Evolutionary conservation across 2,797 vertebrate genomes (phyloP), one percentile per base, ranked within the genome.

Genomic region (Gobionotothen gibberifrons): DNA sequence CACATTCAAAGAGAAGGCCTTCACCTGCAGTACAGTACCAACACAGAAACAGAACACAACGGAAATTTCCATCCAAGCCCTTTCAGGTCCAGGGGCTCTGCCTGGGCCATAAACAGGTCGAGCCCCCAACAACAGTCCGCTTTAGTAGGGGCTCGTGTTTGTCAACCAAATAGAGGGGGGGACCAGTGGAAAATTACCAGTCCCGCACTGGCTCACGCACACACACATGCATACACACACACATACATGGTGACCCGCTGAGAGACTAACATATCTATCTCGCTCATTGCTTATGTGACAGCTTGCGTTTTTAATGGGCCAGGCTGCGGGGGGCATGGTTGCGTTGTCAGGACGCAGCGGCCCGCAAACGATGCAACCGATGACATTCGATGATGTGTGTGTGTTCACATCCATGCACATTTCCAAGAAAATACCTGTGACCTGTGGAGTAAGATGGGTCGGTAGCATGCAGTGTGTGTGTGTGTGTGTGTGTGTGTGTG

Each of bases 161-260:
- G 92, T 90, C 90, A 90, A 89, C 90, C 83, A 87, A 90, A 85
- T 85, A 83, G 88, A 89, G 81, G 85, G 89, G 32, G 90, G 79
- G 79, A 90, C 89, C 87, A 91, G 93, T 95, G 95, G 95, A 95
- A 95, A 95, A 95, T 94, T 92, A 94, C 94, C 92, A 92, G 83
- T 92, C 87, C 87, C 88, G 82, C 92, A 93, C 85, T 87, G 85
- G 68, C 79, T 82, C 86, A 85, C 75, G 75, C 74, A 81, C 82
- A 76, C 70, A 79, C 81, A 76, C 76, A 74, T 68, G 56, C 82
- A 80, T n/a, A n/a, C 69, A 82, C 70, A 68, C 68, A 76, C 73
- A 76, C 66, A 83, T 77, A 70, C 77, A 61, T 59, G 49, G 82
- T 83, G 76, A 83, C 81, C 76, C 64, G 78, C 76, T 57, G 72